These are phyloP conservation scores for Furcula furcula DNA, from an alignment of 2,888 invertebrate genomes.

Conservation along the genomic window DNA sequence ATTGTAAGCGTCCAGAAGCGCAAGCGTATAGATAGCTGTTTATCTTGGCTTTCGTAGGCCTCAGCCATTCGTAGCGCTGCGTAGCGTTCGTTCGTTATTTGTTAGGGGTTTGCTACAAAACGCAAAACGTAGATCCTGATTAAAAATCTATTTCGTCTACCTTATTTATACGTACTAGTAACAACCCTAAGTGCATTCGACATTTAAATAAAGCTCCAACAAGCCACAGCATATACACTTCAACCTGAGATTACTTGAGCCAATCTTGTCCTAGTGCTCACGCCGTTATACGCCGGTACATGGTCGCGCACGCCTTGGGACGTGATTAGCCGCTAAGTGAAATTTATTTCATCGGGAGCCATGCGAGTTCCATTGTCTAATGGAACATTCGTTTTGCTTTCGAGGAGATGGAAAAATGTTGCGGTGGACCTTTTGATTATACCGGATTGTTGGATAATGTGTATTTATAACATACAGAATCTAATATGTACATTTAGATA, in stretches of 20 bases:
- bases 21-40: no score
- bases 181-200: conserved; percentile 54
- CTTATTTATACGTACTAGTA: no score
- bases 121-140: no score
- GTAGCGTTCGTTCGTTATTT: no score
- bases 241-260: conserved; percentile 62
- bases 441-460: conserved; percentile 17
- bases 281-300: conserved; percentile 58
- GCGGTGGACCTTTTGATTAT: conserved; percentile 19
- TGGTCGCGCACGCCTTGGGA: conserved; percentile 56
- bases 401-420: conserved; percentile 30
- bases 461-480: no score
- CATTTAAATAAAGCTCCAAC: conserved; percentile 51
- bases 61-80: no score
- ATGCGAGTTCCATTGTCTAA: conserved; percentile 49
- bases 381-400: conserved; percentile 51
- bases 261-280: conserved; percentile 68
- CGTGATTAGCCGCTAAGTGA: conserved; percentile 68
- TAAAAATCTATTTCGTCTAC: background rate
- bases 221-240: conserved; percentile 41
- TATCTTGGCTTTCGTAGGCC: no score
- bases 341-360: conserved; percentile 62
- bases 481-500: no score
- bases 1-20: no score
- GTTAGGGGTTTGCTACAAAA: no score